Conservation (phyloP, 2,797 vertebrate genomes). For the Erithacus rubecula region DNA sequence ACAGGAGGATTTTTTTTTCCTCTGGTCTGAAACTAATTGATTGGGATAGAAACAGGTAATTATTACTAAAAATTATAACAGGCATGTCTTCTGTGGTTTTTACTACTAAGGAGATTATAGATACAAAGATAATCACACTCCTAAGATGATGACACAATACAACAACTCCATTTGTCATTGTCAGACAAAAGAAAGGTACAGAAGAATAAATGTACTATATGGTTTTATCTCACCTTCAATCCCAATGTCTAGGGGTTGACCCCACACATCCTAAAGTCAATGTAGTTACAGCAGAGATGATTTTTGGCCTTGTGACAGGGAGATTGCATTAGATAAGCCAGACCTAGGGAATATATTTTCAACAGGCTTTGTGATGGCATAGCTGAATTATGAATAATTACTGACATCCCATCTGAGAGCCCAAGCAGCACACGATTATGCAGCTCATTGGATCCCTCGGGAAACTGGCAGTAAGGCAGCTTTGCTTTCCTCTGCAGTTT, state of each 20-base stretch:
- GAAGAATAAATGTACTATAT: not conserved
- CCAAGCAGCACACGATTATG: not conserved
- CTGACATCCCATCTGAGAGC: not conserved
- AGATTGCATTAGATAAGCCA: not conserved
- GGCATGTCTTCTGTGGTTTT: not conserved
- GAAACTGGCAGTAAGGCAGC: not conserved
- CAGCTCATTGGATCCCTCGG: not conserved
- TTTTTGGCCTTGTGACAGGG: not conserved
- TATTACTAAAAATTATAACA: not conserved
- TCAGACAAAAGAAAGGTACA: not conserved
- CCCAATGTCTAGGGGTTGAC: fast-evolving
- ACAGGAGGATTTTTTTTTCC: not conserved
- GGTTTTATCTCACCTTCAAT: not conserved
- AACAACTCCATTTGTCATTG: not conserved
- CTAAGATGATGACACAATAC: not conserved
- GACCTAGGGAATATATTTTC: not conserved
- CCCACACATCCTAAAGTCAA: not conserved
- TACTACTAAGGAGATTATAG: not conserved
- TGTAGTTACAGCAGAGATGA: not conserved
- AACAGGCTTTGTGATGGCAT: not conserved
- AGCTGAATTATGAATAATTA: not conserved
- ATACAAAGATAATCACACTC: not conserved
- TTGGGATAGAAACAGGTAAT: not conserved
- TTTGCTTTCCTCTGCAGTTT: not conserved
- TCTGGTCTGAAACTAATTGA: not conserved